phyloP scores from a whole-genome alignment of 2,888 invertebrate species.

The Dorcus parallelipipedus region DNA sequence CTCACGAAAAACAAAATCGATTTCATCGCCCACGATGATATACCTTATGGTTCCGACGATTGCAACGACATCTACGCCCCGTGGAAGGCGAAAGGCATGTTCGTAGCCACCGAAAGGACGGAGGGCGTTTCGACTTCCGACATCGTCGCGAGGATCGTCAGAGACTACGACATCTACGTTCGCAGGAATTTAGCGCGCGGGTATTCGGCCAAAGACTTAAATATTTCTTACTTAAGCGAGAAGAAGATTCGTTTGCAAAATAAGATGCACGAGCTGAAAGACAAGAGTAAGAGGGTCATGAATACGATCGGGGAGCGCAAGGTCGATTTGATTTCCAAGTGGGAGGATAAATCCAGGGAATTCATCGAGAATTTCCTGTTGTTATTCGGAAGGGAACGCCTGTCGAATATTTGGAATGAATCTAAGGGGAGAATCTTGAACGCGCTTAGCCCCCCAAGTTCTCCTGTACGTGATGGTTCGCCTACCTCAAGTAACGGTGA shows the following conservation, averaged over 20 bases:
- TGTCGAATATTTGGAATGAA: slow-evolving; percentile 90
- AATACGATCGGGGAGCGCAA: slow-evolving; percentile 78
- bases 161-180: slow-evolving; percentile 98
- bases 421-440: slow-evolving; percentile 86
- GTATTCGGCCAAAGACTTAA: slow-evolving; percentile 96
- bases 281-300: slow-evolving; percentile 86
- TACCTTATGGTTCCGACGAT: slow-evolving; percentile 89
- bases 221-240: slow-evolving; percentile 96
- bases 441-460: slow-evolving; percentile 86
- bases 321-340: slow-evolving; percentile 88
- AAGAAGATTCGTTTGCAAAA: slow-evolving; percentile 96
- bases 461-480: slow-evolving; percentile 53
- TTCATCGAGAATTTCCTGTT: slow-evolving; percentile 94
- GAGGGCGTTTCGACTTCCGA: slow-evolving; percentile 96
- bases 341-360: slow-evolving; percentile 98
- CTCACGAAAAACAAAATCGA: slow-evolving; percentile 93
- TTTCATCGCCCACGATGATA: slow-evolving; percentile 98
- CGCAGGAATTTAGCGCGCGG: slow-evolving; percentile 94
- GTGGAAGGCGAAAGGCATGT: slow-evolving; percentile 94
- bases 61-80: slow-evolving; percentile 80
- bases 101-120: slow-evolving; percentile 94
- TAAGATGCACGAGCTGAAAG: slow-evolving; percentile 94
- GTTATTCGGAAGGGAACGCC: slow-evolving; percentile 83
- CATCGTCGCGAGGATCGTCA: slow-evolving; percentile 95
- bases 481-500: slow-evolving; percentile 44